Evolutionary conservation across 2,797 vertebrate genomes (phyloP), one percentile per base, ranked within the genome.

Genomic region (Calcarius lapponicus): DNA sequence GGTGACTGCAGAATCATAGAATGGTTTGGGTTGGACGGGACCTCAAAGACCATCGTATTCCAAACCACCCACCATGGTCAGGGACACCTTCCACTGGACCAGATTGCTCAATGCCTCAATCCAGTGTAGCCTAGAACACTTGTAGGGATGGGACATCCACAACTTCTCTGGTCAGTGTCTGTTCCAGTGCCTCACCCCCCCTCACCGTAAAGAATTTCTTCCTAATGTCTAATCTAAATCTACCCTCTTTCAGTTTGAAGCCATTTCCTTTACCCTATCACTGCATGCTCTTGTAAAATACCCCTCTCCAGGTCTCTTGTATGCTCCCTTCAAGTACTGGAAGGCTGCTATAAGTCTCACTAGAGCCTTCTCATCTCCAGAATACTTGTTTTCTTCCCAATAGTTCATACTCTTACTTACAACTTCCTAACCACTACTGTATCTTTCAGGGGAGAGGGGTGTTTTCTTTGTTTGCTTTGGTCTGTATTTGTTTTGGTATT

Each of bases 391-490:
- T 73, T 70, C 72, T 80, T 17, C 18, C 31, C 26, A 56, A 3
- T 17, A 38, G 13, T 42, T 74, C 38, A 43, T 53, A 38, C 18
- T 4, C 10, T 47, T 67, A 34, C 18, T 50, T 56, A 34, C 7
- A n/a, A 29, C 5, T 50, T 87, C 50, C 29, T 50, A 61, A 81
- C 9, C 10, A 24, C 7, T 72, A 5, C 34, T 13, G 5, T 34
- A 3, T n/a, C 22, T 34, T 86, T 88, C 17, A 42, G 6, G 6
- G 7, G 1, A 14, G 7, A 34, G 6, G 5, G 1, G 2, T 25
- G 10, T 36, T 78, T 74, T 42, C 3, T 58, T 60, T 57, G 8
- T 45, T 60, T 88, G 1, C 15, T 66, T 91, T 81, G n/a, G 17
- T 61, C 22, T 34, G 17, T 12, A 26, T 86, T 91, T 58, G 15